Evolutionary conservation across 2,113 vertebrate species (phyloP), one percentile per base, ranked within the genome.

Genomic region (Menura novaehollandiae): DNA sequence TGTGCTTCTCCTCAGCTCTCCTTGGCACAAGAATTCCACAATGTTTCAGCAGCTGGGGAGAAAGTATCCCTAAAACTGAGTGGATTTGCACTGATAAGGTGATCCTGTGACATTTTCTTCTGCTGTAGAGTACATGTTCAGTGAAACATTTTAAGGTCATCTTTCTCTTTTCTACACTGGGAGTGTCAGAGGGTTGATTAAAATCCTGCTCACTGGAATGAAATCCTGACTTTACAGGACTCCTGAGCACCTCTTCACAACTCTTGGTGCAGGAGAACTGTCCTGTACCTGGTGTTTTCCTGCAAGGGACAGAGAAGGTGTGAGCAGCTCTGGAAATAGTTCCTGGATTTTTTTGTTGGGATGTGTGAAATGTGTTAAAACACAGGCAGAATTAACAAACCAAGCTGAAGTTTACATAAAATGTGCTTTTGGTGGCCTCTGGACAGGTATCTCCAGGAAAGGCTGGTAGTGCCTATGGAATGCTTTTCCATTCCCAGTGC

Each of bases 181-280:
- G 15, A 68, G 19, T 8, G 15, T 6, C 72, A 32, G 19, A 47
- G 33, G 6, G 5, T 49, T 72, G 68, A 27, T 19, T 64, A 60
- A 72, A 35, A 59, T 43, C 37, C 19, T 5, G 0, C 11, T 12
- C 55, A 35, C 21, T 47, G 49, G 23, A 52, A 44, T 8, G 13
- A 58, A 89, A 91, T 60, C 19, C 49, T 60, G 46, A 24, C 39
- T 66, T 58, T 43, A 5, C 28, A 17, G 47, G 11, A 15, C 46
- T 46, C 46, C 46, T 51, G 41, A 33, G 6, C 33, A 13, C 16
- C 10, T 41, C 9, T 32, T 30, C 35, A 10, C 28, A 60, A 1
- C 4, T 47, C 0, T 3, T 30, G 11, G 12, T 58, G 18, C 0
- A 2, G 8, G 14, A 23, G 1, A 58, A 11, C 26, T 46, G 4